Evolutionary conservation across 2,888 invertebrate genomes (phyloP).

Genomic region (Cataglyphis cursor): DNA sequence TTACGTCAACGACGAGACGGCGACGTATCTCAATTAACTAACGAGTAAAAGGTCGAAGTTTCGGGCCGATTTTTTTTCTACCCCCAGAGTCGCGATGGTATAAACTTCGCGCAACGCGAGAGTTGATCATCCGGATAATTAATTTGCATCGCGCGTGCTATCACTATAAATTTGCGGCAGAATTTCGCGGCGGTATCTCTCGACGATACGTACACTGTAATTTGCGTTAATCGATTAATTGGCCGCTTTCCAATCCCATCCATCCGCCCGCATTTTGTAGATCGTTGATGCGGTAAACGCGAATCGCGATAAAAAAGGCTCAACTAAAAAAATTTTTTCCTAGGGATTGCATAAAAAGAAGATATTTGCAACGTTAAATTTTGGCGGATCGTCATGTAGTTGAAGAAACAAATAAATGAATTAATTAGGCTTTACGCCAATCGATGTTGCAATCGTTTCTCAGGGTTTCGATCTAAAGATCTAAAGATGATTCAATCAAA

Average conservation of each 20-base stretch:
- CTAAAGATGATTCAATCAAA: slow-evolving; percentile 35
- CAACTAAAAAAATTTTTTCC: not conserved
- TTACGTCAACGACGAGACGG: slow-evolving; percentile 23
- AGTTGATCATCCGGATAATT: slow-evolving; percentile 51
- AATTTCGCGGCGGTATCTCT: slow-evolving; percentile 41
- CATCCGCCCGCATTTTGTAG: not conserved
- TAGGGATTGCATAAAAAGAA: not conserved
- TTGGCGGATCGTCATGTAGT: not conserved
- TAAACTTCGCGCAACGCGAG: slow-evolving; percentile 21
- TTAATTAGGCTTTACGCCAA: slow-evolving; percentile 43
- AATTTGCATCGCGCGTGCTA: slow-evolving; percentile 54
- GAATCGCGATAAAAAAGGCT: not conserved
- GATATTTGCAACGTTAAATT: not conserved
- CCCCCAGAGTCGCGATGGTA: not conserved
- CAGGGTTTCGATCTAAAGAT: slow-evolving; percentile 29
- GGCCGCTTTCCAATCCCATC: slow-evolving; percentile 54
- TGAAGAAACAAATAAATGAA: slow-evolving; percentile 26
- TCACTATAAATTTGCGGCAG: slow-evolving; percentile 42
- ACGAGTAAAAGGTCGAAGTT: slow-evolving; percentile 28
- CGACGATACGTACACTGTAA: slow-evolving; percentile 34
- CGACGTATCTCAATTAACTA: slow-evolving; percentile 43
- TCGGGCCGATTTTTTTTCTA: slow-evolving; percentile 33
- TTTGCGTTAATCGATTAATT: slow-evolving; percentile 64
- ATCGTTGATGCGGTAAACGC: not conserved
- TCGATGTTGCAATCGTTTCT: slow-evolving; percentile 21